Percentiles rank a stretch among this genome's conserved stretches.
These are phyloP conservation scores for Camponotus floridanus DNA, from an alignment of 1,140 invertebrate species.

Conservation along the genomic window DNA sequence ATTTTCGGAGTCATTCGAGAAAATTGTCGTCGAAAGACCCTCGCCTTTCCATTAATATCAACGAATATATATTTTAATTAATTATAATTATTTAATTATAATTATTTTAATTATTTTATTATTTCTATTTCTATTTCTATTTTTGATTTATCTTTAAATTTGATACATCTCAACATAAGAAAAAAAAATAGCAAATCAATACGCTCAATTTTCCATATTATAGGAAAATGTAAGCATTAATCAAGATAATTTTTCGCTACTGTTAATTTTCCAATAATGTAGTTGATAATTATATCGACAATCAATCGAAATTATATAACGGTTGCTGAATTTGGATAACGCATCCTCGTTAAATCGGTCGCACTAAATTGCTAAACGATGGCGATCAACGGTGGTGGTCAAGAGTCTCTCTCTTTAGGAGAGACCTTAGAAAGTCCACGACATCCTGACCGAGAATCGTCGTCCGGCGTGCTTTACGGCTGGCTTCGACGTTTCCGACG, in stretches of 20 bases:
- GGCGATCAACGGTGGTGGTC: constrained; percentile 36
- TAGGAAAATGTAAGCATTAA: background rate
- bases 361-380: constrained; percentile 14
- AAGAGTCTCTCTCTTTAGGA: constrained; percentile 33
- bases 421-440: constrained; percentile 73
- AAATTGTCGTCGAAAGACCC: background rate
- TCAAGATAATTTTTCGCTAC: background rate
- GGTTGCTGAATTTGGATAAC: background rate
- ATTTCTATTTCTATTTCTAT: background rate
- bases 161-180: background rate
- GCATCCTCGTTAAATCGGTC: background rate
- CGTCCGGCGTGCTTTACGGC: constrained; percentile 68
- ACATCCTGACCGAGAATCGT: constrained; percentile 78
- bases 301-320: background rate
- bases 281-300: background rate
- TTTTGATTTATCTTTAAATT: background rate
- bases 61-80: too few species aligned
- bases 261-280: background rate
- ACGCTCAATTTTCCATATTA: background rate
- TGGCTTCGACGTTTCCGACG: constrained; percentile 63
- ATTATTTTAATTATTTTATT: too few species aligned
- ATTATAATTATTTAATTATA: too few species aligned
- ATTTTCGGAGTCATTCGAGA: background rate
- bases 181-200: background rate
- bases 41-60: background rate